Conservation (phyloP, 2,888 invertebrate genomes). For the Cephus sareptanus region DNA sequence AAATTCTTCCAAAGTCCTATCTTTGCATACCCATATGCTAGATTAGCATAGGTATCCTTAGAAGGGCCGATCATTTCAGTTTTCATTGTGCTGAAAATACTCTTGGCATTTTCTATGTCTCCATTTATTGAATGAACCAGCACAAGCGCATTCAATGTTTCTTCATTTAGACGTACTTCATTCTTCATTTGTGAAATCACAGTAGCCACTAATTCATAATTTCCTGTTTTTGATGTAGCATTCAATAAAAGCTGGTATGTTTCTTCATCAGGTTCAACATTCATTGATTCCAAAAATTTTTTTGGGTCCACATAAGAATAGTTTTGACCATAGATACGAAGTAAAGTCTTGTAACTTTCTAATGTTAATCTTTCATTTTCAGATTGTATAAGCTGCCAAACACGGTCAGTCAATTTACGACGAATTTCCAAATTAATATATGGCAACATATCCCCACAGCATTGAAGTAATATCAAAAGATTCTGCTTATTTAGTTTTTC, state of each 20-base stretch:
- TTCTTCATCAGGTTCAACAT: slow-evolving; percentile 65
- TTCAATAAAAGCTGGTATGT: slow-evolving; percentile 72
- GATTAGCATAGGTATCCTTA: slow-evolving; percentile 68
- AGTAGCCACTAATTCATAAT: slow-evolving; percentile 70
- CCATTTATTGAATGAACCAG: slow-evolving; percentile 67
- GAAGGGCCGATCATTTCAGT: slow-evolving; percentile 68
- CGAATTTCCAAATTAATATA: slow-evolving; percentile 67
- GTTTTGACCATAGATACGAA: slow-evolving; percentile 73
- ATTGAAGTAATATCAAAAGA: slow-evolving; percentile 66
- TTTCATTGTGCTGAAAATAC: slow-evolving; percentile 71
- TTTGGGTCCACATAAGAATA: slow-evolving; percentile 64
- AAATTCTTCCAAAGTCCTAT: slow-evolving; percentile 63
- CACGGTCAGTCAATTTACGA: slow-evolving; percentile 67
- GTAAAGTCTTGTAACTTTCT: slow-evolving; percentile 70
- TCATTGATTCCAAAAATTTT: slow-evolving; percentile 68
- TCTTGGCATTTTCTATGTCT: slow-evolving; percentile 66
- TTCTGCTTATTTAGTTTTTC: neutral
- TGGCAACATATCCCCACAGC: slow-evolving; percentile 70
- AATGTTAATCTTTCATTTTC: slow-evolving; percentile 65
- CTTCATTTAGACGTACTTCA: slow-evolving; percentile 69
- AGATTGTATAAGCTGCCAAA: slow-evolving; percentile 70
- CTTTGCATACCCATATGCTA: slow-evolving; percentile 68
- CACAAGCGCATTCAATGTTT: slow-evolving; percentile 72
- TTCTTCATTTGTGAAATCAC: slow-evolving; percentile 73
- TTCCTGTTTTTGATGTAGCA: slow-evolving; percentile 67